Evolutionary conservation across 2,888 invertebrate species (phyloP).

Genomic region (Drosophila koepferae): DNA sequence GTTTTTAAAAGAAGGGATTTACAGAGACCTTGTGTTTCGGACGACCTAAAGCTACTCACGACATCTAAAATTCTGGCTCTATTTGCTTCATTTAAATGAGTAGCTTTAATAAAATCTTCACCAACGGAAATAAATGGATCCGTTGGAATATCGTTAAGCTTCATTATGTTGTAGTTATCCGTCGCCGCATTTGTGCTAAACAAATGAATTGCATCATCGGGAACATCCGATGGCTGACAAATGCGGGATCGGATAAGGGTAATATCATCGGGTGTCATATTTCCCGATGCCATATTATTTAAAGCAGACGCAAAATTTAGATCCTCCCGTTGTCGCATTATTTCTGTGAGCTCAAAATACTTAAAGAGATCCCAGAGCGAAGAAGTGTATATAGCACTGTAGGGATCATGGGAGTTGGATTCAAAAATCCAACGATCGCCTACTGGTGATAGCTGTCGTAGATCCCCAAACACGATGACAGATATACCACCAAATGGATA

Average conservation of each 20-base stretch:
- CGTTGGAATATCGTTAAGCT: background rate
- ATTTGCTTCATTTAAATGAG: background rate
- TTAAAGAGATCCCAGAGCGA: background rate
- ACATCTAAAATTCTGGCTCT: background rate
- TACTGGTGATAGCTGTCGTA: background rate
- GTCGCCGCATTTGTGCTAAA: too few relatives aligned
- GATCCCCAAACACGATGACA: background rate
- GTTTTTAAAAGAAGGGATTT: background rate
- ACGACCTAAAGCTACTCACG: too few relatives aligned
- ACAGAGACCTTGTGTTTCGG: background rate
- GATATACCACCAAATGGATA: background rate
- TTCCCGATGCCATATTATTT: background rate
- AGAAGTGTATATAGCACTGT: background rate
- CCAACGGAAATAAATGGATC: background rate
- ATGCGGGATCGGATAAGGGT: too few relatives aligned
- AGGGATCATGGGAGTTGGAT: background rate
- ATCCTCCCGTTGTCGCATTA: constrained; percentile 1
- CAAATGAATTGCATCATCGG: too few relatives aligned
- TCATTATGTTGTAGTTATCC: too few relatives aligned
- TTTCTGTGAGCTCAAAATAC: constrained; percentile 1
- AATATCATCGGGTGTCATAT: too few relatives aligned
- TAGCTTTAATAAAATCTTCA: background rate
- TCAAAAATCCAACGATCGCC: background rate
- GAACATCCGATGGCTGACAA: too few relatives aligned
- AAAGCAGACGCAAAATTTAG: background rate